Evolutionary conservation across 1,140 invertebrate species (phyloP).

Genomic region (Bombus polaris): DNA sequence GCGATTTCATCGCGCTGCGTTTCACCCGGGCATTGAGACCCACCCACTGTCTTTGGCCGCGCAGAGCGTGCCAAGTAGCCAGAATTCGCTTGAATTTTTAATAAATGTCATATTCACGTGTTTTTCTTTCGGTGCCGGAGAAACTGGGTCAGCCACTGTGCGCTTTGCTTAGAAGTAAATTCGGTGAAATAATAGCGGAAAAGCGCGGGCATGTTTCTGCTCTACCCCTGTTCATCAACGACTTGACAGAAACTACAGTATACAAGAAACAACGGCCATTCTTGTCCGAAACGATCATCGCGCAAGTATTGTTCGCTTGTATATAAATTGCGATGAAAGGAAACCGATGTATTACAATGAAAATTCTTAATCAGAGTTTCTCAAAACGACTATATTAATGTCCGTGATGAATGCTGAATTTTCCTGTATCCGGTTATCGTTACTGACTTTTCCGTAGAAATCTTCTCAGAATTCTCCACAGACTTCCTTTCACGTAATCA

Average conservation of each 20-base stretch:
- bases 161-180: constrained; percentile 29
- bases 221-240: not conserved
- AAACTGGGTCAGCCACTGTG: constrained; percentile 32
- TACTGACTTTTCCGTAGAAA: not conserved
- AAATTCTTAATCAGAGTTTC: not conserved
- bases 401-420: not conserved
- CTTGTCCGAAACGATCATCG: not conserved
- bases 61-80: constrained; percentile 45
- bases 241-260: not conserved
- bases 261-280: not conserved
- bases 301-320: not conserved
- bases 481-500: no score
- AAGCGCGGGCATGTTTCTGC: not conserved
- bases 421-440: not conserved
- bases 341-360: no score
- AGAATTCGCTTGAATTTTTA: constrained; percentile 59
- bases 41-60: not conserved
- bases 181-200: constrained; percentile 15
- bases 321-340: not conserved
- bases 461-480: not conserved
- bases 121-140: constrained; percentile 34
- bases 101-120: constrained; percentile 55
- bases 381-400: not conserved
- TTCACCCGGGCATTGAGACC: not conserved
- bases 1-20: constrained; percentile 16